phyloP scores from a whole-genome alignment of 2,888 invertebrate species.

The Orthosia gracilis region DNA sequence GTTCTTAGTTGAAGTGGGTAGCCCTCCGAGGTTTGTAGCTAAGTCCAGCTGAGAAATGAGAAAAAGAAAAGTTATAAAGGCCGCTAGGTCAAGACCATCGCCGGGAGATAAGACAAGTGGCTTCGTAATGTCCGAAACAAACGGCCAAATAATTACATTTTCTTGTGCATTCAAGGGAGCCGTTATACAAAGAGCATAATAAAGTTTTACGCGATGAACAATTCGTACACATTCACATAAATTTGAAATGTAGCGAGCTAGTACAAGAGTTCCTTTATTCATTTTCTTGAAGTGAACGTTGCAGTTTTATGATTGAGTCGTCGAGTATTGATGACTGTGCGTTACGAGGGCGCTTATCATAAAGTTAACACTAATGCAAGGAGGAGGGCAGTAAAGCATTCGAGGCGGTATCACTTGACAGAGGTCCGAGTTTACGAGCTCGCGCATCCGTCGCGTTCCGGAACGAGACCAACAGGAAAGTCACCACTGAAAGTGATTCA shows the following conservation, averaged over 20 bases:
- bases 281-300: conserved; percentile 61
- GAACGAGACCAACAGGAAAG: conserved; percentile 59
- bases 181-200: conserved; percentile 62
- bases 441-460: conserved; percentile 46
- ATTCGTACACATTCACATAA: conserved; percentile 62
- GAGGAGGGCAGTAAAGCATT: conserved; percentile 69
- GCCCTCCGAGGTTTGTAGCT: conserved; percentile 15
- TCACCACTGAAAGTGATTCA: conserved; percentile 46
- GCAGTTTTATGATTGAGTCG: conserved; percentile 60
- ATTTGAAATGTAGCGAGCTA: conserved; percentile 67
- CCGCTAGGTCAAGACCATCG: conserved; percentile 21
- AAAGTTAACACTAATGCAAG: conserved; percentile 72
- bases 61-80: conserved; percentile 43
- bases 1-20: conserved; percentile 35
- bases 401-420: conserved; percentile 65
- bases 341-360: conserved; percentile 72
- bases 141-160: conserved; percentile 67
- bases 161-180: conserved; percentile 64
- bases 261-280: conserved; percentile 59
- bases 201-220: conserved; percentile 65
- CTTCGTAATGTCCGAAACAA: conserved; percentile 63
- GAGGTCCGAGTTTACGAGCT: conserved; percentile 66
- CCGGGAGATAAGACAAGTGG: conserved; percentile 42
- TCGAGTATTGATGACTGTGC: conserved; percentile 66
- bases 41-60: conserved; percentile 22